Base-by-base conservation (phyloP, 2,888 invertebrate genomes). In the Apodemia zela region DNA sequence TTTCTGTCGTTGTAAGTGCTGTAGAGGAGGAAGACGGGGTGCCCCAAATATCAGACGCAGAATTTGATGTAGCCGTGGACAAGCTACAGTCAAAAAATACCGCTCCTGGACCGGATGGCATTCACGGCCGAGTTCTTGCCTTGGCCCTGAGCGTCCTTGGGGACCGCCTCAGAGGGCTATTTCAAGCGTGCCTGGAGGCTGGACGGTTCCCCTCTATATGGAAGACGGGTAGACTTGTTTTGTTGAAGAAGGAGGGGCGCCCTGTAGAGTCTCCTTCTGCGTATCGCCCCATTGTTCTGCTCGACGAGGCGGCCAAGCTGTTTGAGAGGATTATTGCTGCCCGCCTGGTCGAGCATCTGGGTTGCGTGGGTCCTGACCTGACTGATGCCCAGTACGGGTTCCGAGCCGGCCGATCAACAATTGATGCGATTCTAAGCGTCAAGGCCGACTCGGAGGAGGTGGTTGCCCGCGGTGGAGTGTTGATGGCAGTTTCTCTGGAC, bases 61-160 rank as follows among this genome's bases (percentile, higher is more conserved):
- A 60, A 3, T 18, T 57, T 13, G 15, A 21, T 11, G 13, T 10
- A 15, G 54, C 57, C 1, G 54, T 45, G 4, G 3, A 8, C 1
- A 38, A 45, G 13, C 54, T 64, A 13, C 59, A 51, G 6, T 3
- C 10, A 4, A 59, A 54, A n/a, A 60, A 59, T n/a, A 58, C 6
- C 66, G 69, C 10, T 64, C 67, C 13, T 54, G 66, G 54, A 57
- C 66, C 35, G 17, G 59, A 63, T 21, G 63, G 60, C 7, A 42
- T 51, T 5, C 62, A 57, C 8, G 58, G 62, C 6, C 57, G 42
- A 3, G 62, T 21, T 6, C 21, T 57, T 21, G 60, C n/a, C 6
- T 15, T 63, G 13, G 54, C 63, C 0, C 29, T 59, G 33, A 21
- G 5, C 25, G 25, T 29, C 25, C 25, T 29, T 3, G 25, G 25